Percentiles rank a stretch among this genome's conserved stretches.
phyloP scores from a whole-genome alignment of 2,797 vertebrate genomes.

The Rhinatrema bivittatum region DNA sequence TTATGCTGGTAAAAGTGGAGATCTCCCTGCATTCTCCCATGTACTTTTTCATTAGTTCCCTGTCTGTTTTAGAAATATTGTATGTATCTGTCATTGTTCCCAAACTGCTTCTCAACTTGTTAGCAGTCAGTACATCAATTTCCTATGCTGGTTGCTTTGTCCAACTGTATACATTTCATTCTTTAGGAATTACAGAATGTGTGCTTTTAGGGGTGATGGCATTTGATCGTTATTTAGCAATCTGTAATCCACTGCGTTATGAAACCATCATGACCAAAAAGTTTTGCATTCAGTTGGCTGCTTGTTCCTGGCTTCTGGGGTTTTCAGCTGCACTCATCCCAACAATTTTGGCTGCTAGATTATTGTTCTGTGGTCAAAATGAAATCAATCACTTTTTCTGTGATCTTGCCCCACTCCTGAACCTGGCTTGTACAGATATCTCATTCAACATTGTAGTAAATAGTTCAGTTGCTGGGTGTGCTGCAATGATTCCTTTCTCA shows the following conservation, averaged over 20 bases:
- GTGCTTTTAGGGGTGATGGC: no score
- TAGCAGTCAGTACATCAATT: slow-evolving; percentile 7
- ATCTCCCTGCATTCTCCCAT: slow-evolving; percentile 4
- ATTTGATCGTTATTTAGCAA: no score
- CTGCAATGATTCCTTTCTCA: neutral
- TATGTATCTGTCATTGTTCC: slow-evolving; percentile 12
- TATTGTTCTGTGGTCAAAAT: slow-evolving; percentile 19
- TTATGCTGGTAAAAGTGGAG: slow-evolving; percentile 3
- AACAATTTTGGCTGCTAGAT: slow-evolving; percentile 3
- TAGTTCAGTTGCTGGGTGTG: neutral
- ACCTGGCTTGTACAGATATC: no score
- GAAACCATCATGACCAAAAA: no score
- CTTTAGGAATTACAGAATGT: no score
- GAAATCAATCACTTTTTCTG: no score
- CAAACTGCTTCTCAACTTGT: slow-evolving; percentile 8
- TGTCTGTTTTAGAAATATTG: slow-evolving; percentile 23
- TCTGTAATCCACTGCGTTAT: no score
- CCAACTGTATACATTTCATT: slow-evolving; percentile 16
- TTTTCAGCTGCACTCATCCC: slow-evolving; percentile 8
- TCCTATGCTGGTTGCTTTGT: slow-evolving; percentile 11
- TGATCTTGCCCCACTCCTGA: no score
- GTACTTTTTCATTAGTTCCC: slow-evolving; percentile 14
- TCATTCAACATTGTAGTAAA: slow-evolving; percentile 14
- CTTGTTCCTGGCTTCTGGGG: slow-evolving; percentile 11
- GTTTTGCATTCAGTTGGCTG: slow-evolving; percentile 1